phyloP scores from a whole-genome alignment of 2,113 vertebrate genomes.

The Ia io region DNA sequence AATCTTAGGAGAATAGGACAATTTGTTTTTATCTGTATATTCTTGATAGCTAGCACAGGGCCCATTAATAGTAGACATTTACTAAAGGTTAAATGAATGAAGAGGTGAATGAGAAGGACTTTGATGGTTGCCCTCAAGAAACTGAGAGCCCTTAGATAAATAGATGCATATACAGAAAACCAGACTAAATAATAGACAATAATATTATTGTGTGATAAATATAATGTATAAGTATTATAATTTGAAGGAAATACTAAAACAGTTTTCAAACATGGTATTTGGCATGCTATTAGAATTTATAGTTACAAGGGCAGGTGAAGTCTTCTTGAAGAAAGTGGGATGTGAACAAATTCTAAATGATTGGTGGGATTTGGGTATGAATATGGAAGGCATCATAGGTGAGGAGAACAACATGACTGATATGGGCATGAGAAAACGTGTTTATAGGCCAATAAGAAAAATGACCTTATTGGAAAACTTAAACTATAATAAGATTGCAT shows the following conservation, averaged over 20 bases:
- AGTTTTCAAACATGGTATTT: not conserved
- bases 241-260: not conserved
- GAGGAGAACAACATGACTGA: not conserved
- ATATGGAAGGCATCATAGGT: not conserved
- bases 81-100: not conserved
- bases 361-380: not conserved
- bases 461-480: not conserved
- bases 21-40: conserved; percentile 1
- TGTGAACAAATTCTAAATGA: not conserved
- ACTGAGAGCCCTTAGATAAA: not conserved
- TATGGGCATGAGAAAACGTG: not conserved
- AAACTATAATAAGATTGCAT: not conserved
- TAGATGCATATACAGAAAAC: not conserved
- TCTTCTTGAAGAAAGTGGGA: not conserved
- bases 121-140: not conserved
- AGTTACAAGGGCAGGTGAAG: not conserved
- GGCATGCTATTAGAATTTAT: not conserved
- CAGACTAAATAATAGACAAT: not conserved
- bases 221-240: not conserved
- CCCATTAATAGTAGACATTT: not conserved
- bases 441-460: not conserved
- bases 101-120: not conserved
- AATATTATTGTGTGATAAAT: not conserved
- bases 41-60: not conserved
- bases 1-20: not conserved